Base-by-base conservation (phyloP, 2,113 vertebrate species). In the Azemiops feae region DNA sequence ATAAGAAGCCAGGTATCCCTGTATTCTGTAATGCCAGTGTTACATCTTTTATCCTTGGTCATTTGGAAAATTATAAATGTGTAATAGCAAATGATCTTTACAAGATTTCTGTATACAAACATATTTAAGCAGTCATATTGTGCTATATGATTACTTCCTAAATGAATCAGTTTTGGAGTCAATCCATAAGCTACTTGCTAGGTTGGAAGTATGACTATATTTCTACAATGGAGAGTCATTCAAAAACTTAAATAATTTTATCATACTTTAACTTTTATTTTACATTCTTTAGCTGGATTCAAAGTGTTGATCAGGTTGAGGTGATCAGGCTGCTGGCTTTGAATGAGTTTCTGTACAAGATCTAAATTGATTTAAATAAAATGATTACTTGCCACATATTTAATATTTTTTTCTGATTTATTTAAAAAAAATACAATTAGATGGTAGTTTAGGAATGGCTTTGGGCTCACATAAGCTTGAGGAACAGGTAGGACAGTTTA, bases 51-150 rank as follows among this genome's bases (percentile, higher is more conserved):
- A 39, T 39, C 69, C 69, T 39, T 81, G 69, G 16, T 81, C 16
- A 81, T 20, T 54, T 43, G 89, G 20, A 18, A 94, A 94, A 57
- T 60, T 89, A 1, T 5, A 39, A 47, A 86, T 86, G 43, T 57
- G 14, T 58, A 86, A 95, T 94, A 47, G 58, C 85, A 90, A 10
- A 69, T 55, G 30, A 93, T 95, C 57, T 93, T 27, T 91, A 34
- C 60, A 93, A 86, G 1, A 1, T 91, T 7, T 95, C 94, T 92
- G 91, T 52, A 9, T 30, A 18, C 88, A 23, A 4, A 60, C 16
- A 23, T 18, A 88, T 92, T 87, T 93, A 90, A 47, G 81, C 90
- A 88, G 81, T 34, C 95, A 45, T 30, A 55, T 64, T 95, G 87
- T 93, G 7, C 88, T 43, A 69, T 30, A 1, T 92, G 47, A 25